Evolutionary conservation across 2,113 vertebrate genomes (phyloP), one percentile per base, ranked within the genome.

Genomic region (Malurus melanocephalus): DNA sequence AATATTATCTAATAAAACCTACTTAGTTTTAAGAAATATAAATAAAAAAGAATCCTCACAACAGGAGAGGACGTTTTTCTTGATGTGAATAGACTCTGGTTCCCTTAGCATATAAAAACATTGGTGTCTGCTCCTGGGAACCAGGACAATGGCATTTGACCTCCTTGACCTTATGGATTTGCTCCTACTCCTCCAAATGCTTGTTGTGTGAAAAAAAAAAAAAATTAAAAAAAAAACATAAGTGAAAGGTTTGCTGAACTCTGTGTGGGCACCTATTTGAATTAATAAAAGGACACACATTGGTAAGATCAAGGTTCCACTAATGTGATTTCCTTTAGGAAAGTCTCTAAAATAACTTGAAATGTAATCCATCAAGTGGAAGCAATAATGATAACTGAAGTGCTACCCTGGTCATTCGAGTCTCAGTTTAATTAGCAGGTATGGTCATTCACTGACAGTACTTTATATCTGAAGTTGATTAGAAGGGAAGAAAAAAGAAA

Each of bases 331-430:
- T 43, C 16, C 67, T 74, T 46, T 48, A 91, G 13, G 35, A 65
- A 78, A 76, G 49, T 40, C 80, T 92, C 56, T 33, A 80, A 60
- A 48, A 51, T 80, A 95, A 84, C 46, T 35, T 38, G 13, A 89
- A 93, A 90, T 61, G 77, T n/a, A 38, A 64, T 81, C 93, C 87
- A 90, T 96, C 91, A 93, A 87, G 88, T 69, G 43, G 75, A 83
- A 94, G 19, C 19, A 64, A 64, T 56, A 83, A 86, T 84, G 93
- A 94, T 85, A 96, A 89, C 59, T 90, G 91, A 67, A 97, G 89
- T 79, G 73, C 46, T 59, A 61, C 64, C 91, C 66, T 89, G 73
- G 91, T 88, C 92, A 79, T 78, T 89, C 67, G 86, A 74, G 80
- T 40, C 35, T 64, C 51, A 49, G 68, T 88, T 94, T 94, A 94